Evolutionary conservation across 2,888 invertebrate genomes (phyloP), one percentile per base, ranked within the genome.

Genomic region (Agrenia bidenticulata): DNA sequence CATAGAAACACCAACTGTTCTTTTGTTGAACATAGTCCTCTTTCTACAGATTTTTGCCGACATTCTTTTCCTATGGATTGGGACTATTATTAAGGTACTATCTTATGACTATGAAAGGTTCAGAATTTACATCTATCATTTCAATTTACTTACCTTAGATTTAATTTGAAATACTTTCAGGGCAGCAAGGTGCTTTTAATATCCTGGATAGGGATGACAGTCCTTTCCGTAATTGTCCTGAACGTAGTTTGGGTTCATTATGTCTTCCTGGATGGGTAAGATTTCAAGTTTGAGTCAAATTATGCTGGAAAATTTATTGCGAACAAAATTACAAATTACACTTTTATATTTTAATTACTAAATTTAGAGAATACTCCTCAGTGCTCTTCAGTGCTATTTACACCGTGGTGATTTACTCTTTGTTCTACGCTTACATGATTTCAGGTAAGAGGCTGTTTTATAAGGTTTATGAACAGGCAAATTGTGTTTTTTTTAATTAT

Each of bases 11-110:
- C 69, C 69, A 63, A 64, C 72, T 23, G 69, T 72, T 11, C 61
- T 72, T 53, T 54, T 67, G 1, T 59, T 72, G 17, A 72, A 72
- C 59, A 56, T 67, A 4, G 64, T 69, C 54, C 59, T 72, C 19
- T 67, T 72, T 41, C 51, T 72, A 13, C 72, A 72, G 58, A 69
- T 72, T 2, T n/a, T 65, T 2, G 69, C 72, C 5, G 72, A 72
- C 24, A 45, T 72, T 21, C 21, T 53, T 17, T 72, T 67, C 32
- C 42, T 72, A 23, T 72, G 72, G 72, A 23, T 69, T 26, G 72
- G 72, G 13, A 63, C 72, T 11, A 72, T 72, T 39, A 50, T 69
- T 19, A 56, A 67, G 55, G 71, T 71, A 66, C n/a, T n/a, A n/a
- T n/a, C n/a, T n/a, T n/a, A n/a, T n/a, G n/a, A n/a, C n/a, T n/a